Conservation (phyloP, 2,797 vertebrate species). For the Cossypha dichroa region DNA sequence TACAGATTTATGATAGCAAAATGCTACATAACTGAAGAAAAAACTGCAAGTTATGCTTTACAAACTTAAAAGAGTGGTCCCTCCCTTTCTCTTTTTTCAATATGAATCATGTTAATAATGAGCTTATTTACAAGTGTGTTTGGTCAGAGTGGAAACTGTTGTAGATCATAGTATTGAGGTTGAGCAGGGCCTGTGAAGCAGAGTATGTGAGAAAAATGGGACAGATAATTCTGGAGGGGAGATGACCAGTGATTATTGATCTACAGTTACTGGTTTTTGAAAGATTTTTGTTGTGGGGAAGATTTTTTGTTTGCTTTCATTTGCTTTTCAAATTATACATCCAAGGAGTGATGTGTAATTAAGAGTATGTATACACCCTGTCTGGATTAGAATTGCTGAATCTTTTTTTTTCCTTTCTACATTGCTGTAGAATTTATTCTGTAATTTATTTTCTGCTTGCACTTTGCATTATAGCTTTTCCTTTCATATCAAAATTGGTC, state of each 20-base stretch:
- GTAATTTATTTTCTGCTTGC: not conserved
- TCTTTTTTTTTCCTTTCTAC: fast-evolving
- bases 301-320: not conserved
- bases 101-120: not conserved
- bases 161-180: not conserved
- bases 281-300: not conserved
- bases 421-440: not conserved
- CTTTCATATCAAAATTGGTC: not conserved
- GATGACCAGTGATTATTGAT: not conserved
- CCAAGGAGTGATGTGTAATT: not conserved
- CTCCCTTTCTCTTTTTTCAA: not conserved
- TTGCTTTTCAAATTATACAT: not conserved
- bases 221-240: not conserved
- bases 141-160: not conserved
- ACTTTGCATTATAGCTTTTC: not conserved
- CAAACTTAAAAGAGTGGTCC: not conserved
- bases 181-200: not conserved
- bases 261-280: not conserved
- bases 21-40: not conserved
- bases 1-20: not conserved
- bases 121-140: not conserved
- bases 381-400: not conserved
- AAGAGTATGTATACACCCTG: not conserved
- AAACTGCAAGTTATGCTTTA: not conserved
- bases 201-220: not conserved